Conservation (phyloP, 2,888 invertebrate genomes). For the Epinotia nisella region DNA sequence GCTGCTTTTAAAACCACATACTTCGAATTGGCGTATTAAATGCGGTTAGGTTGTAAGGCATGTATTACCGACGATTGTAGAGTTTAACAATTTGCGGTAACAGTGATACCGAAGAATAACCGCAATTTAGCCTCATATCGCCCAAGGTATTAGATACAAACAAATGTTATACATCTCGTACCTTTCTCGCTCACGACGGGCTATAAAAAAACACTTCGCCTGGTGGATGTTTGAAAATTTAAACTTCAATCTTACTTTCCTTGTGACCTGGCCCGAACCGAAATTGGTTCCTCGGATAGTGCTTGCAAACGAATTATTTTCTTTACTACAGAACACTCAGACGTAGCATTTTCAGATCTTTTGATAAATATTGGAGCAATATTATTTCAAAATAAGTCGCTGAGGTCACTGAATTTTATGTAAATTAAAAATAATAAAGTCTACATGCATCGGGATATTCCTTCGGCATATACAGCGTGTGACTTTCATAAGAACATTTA, state of each 20-base stretch:
- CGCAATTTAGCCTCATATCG: neutral
- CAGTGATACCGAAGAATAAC: constrained; percentile 21
- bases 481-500: too few species aligned
- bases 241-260: constrained; percentile 36
- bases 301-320: constrained; percentile 27
- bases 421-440: neutral
- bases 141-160: neutral
- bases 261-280: neutral
- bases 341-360: neutral
- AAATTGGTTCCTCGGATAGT: constrained; percentile 12
- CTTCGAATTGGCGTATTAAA: constrained; percentile 21
- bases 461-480: neutral
- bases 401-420: neutral
- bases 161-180: neutral
- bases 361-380: too few species aligned
- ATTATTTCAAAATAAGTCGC: neutral
- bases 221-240: constrained; percentile 36
- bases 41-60: constrained; percentile 27
- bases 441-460: neutral
- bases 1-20: constrained; percentile 32
- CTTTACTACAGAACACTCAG: neutral
- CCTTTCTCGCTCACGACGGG: neutral
- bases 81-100: constrained; percentile 23
- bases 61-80: constrained; percentile 22
- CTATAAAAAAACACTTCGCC: constrained; percentile 25